Evolutionary conservation across 1,140 invertebrate species (phyloP).

Genomic region (Drosophila pandora): DNA sequence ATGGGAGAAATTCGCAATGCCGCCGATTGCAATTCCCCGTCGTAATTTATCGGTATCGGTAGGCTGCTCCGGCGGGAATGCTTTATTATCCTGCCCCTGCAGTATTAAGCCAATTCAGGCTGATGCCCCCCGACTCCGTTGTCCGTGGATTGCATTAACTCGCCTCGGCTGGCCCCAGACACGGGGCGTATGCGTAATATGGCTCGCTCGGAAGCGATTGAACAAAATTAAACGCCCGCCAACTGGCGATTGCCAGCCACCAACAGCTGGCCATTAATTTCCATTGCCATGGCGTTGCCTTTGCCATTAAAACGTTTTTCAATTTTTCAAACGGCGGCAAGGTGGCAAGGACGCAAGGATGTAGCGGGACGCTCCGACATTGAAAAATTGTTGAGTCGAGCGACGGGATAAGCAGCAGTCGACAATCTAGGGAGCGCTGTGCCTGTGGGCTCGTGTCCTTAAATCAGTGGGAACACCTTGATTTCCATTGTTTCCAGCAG

Average conservation of each 20-base stretch:
- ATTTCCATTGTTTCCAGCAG: neutral
- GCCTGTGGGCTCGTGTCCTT: constrained; percentile 10
- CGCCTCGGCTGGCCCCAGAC: constrained; percentile 7
- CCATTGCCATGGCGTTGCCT: constrained; percentile 53
- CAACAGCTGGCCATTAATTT: constrained; percentile 73
- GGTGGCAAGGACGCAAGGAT: constrained; percentile 17
- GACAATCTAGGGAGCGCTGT: constrained; percentile 8
- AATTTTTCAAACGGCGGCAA: constrained; percentile 70
- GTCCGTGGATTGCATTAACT: constrained; percentile 48
- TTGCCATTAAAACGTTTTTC: constrained; percentile 77
- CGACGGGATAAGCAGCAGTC: constrained; percentile 26
- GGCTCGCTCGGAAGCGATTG: constrained; percentile 29
- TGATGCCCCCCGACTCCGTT: constrained; percentile 12
- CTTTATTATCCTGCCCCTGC: constrained; percentile 23
- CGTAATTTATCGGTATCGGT: constrained; percentile 22
- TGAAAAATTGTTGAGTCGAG: constrained; percentile 72
- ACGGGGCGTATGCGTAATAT: constrained; percentile 42
- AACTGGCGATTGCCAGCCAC: constrained; percentile 61
- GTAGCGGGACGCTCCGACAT: constrained; percentile 62
- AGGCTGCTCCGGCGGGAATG: constrained; percentile 26
- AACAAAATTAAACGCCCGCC: constrained; percentile 48
- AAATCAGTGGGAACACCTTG: constrained; percentile 15
- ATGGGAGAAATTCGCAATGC: neutral
- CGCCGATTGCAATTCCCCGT: constrained; percentile 22
- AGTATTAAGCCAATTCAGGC: constrained; percentile 35